Evolutionary conservation across 2,797 vertebrate genomes (phyloP).

Genomic region (Halcyon smyrnensis): DNA sequence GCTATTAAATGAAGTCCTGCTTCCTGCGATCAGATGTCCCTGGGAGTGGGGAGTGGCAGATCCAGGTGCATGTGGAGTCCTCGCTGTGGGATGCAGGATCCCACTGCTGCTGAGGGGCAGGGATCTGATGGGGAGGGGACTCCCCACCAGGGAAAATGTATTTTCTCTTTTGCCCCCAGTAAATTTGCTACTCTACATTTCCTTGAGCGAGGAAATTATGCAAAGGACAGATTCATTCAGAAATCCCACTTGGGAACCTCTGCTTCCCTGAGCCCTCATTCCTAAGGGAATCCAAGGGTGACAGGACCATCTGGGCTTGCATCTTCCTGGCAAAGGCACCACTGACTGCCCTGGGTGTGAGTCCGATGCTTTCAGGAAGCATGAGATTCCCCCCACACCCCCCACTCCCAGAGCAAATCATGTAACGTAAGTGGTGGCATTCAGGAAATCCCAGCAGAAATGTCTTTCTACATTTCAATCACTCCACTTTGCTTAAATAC

Average conservation of each 20-base stretch:
- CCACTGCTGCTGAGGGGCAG: not conserved
- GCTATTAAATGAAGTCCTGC: slow-evolving; percentile 48
- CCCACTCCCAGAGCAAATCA: not conserved
- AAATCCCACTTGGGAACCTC: not conserved
- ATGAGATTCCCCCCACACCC: not conserved
- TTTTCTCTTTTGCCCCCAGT: not conserved
- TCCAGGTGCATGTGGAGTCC: not conserved
- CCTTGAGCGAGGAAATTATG: not conserved
- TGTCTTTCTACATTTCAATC: not conserved
- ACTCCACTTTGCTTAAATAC: not conserved
- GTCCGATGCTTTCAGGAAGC: not conserved
- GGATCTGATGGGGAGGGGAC: not conserved
- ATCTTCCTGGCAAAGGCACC: not conserved
- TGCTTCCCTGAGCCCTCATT: not conserved
- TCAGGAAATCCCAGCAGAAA: not conserved
- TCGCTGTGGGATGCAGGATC: accelerated
- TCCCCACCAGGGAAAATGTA: not conserved
- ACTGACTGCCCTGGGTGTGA: accelerated
- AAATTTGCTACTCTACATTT: not conserved
- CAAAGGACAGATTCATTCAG: not conserved
- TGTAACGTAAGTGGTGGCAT: accelerated
- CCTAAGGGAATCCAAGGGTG: not conserved
- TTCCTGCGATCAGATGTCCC: not conserved
- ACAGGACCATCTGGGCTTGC: not conserved
- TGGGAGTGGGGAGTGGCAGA: not conserved